Conservation (phyloP, 2,797 vertebrate species). For the Phalanger gymnotis region DNA sequence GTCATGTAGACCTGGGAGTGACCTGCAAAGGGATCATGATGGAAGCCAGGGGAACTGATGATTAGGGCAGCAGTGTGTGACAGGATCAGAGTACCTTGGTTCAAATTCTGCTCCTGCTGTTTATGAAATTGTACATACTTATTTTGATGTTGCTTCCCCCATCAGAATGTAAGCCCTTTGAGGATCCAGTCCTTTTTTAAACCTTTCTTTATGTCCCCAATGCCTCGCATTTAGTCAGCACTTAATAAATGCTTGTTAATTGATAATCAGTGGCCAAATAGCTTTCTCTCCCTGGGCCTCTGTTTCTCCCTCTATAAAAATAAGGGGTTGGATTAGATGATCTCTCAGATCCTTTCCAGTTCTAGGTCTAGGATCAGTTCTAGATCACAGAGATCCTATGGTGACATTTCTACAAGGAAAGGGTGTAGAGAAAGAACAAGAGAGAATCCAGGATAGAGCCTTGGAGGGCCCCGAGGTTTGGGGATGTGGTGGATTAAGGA, state of each 20-base stretch:
- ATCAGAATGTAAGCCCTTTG: background rate
- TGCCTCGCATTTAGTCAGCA: background rate
- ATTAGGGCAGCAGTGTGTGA: background rate
- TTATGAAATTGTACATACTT: background rate
- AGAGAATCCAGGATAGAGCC: background rate
- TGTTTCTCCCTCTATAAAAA: background rate
- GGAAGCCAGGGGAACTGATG: background rate
- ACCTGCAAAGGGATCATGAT: too few species aligned
- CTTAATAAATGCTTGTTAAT: background rate
- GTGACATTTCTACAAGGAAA: background rate
- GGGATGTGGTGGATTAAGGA: background rate
- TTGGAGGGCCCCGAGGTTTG: background rate
- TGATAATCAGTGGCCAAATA: too few species aligned
- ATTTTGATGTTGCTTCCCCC: background rate
- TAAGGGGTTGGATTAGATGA: background rate
- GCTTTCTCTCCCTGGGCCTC: background rate
- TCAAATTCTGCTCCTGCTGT: background rate
- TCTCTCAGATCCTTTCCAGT: background rate
- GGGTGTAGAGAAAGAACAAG: background rate
- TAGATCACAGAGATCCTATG: background rate
- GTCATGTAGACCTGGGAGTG: background rate
- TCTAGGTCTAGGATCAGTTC: background rate
- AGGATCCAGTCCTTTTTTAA: background rate
- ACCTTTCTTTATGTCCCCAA: background rate
- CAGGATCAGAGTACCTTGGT: background rate